Conservation (phyloP, 2,113 vertebrate species). For the Scartelaos histophorus region DNA sequence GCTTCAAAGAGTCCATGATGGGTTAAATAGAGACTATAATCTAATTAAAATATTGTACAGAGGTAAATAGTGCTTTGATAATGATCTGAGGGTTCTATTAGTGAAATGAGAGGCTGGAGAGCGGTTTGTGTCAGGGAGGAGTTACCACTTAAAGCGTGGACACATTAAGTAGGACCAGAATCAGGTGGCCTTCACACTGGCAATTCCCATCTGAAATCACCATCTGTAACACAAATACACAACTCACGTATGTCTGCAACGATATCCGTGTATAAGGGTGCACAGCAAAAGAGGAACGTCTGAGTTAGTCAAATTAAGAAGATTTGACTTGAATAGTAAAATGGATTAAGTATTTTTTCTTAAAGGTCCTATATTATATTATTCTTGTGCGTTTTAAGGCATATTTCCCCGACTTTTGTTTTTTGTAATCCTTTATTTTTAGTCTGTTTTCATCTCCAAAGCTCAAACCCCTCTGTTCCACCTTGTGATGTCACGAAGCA, state of each 20-base stretch:
- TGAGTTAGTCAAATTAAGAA: no score
- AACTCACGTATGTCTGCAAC: conserved; percentile 5
- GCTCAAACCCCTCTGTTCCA: no score
- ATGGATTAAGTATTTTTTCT: no score
- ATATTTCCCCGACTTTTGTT: no score
- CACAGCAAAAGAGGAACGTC: no score
- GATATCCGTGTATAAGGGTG: background rate
- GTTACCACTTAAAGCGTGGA: conserved; percentile 81
- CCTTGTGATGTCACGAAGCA: no score
- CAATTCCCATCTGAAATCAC: conserved; percentile 58
- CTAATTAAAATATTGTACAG: conserved; percentile 99
- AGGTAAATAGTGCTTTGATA: conserved; percentile 99
- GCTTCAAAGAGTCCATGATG: conserved; percentile 97
- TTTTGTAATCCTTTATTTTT: no score
- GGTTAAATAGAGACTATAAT: conserved; percentile 99
- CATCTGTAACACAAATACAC: conserved; percentile 29
- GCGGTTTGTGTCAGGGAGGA: conserved; percentile 76
- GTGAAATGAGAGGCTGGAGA: conserved; percentile 87
- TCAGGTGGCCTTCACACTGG: conserved; percentile 76
- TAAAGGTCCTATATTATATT: no score
- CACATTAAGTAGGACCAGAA: conserved; percentile 78
- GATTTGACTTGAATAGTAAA: no score
- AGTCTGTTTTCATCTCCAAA: no score
- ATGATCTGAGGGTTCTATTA: conserved; percentile 93
- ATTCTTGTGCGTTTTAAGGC: no score